A percentile compares a stretch with the other conserved stretches of the same genome.
phyloP scores from a whole-genome alignment of 2,888 invertebrate species.

The Drosophila aldrichi region DNA sequence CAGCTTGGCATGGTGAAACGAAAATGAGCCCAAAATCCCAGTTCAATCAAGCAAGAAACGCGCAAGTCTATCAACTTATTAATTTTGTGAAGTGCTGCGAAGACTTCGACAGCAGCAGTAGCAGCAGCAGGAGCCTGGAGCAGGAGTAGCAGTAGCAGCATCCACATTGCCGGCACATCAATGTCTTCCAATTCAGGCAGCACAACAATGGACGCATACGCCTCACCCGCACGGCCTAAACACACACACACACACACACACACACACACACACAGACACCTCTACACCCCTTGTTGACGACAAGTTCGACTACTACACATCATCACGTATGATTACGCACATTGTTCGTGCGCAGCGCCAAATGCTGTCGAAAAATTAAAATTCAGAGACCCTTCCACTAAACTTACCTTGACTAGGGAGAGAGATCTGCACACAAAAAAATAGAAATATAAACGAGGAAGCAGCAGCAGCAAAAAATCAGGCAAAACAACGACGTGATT shows the following conservation, averaged over 20 bases:
- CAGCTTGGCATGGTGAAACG: neutral
- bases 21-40: constrained; percentile 33
- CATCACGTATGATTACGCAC: constrained; percentile 84
- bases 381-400: constrained; percentile 81
- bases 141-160: constrained; percentile 25
- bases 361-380: constrained; percentile 82
- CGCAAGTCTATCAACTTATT: constrained; percentile 81
- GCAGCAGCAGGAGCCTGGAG: constrained; percentile 15
- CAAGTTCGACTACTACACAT: constrained; percentile 59
- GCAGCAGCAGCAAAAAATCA: constrained; percentile 41
- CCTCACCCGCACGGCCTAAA: constrained; percentile 32
- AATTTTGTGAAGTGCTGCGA: constrained; percentile 82
- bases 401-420: constrained; percentile 67
- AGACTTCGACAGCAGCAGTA: constrained; percentile 32
- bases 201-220: constrained; percentile 57
- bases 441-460: constrained; percentile 5
- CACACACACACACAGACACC: constrained; percentile 6
- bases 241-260: neutral
- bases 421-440: constrained; percentile 11
- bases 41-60: constrained; percentile 69
- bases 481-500: constrained; percentile 82
- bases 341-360: constrained; percentile 80
- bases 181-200: constrained; percentile 70
- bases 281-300: constrained; percentile 41
- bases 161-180: constrained; percentile 60